Evolutionary conservation across 2,888 invertebrate genomes (phyloP), one percentile per base, ranked within the genome.

Genomic region (Netelia fuscicornis): DNA sequence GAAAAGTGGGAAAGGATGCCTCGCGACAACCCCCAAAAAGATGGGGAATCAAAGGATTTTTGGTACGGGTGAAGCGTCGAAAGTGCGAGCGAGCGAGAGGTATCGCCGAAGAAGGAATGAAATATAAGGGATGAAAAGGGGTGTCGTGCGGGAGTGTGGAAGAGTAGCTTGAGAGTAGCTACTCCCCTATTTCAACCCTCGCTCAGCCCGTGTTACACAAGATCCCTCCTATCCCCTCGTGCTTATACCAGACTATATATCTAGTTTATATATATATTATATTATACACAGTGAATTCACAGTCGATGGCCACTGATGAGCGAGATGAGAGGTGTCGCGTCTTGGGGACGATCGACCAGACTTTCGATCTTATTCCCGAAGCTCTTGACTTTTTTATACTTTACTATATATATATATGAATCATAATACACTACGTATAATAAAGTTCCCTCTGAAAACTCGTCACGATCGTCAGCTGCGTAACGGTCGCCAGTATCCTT

Each of bases 41-140:
- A 93, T 92, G 72, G 90, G 88, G 92, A 93, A 93, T 93, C 93
- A 93, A 93, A 93, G 93, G 93, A 93, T 93, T 93, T 92, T 87
- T 89, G 89, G 88, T 89, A 87, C 88, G 87, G 87, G 67, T 67
- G 90, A 91, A 91, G 92, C 92, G 90, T 92, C 92, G 92, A 91
- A 92, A 92, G 91, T 90, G 90, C 87, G 78, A 88, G 89, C 86
- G 81, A 82, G 83, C 81, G 67, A 71, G 68, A 82, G 58, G 11
- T 81, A 60, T 65, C 67, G 62, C 10, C 75, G 76, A 64, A 79
- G 64, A 76, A 84, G 82, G 80, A 82, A 60, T 70, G 64, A 84
- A 77, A 74, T 75, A 74, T 75, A 30, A 65, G 48, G 71, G 83
- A 54, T 60, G 70, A 78, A 75, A 54, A 54, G 37, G 64, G 68